These are phyloP conservation scores for Pitangus sulphuratus DNA, from an alignment of 2,797 vertebrate species.

Conservation along the genomic window DNA sequence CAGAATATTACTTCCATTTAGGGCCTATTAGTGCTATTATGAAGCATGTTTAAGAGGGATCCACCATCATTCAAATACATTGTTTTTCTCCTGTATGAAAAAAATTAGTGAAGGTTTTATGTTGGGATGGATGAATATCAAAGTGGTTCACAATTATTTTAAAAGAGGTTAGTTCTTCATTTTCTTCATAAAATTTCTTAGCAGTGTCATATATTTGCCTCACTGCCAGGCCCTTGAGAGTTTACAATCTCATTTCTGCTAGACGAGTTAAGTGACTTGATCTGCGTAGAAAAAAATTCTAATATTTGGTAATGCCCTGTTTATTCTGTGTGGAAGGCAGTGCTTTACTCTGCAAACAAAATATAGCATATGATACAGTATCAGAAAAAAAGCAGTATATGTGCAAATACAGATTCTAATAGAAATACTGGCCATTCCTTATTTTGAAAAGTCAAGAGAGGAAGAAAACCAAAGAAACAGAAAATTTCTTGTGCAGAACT, in stretches of 20 bases:
- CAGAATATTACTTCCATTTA: not conserved
- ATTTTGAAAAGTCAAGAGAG: not conserved
- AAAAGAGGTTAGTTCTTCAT: not conserved
- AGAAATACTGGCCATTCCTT: not conserved
- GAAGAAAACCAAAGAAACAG: not conserved
- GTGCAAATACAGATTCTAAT: not conserved
- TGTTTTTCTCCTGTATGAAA: not conserved
- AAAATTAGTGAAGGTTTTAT: not conserved
- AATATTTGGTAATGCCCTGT: not conserved
- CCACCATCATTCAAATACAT: not conserved
- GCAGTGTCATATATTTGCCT: not conserved
- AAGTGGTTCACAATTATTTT: not conserved
- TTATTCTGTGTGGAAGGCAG: not conserved
- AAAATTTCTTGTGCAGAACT: not conserved
- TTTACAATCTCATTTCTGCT: not conserved
- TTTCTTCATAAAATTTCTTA: not conserved
- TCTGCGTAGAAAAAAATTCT: not conserved
- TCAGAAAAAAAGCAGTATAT: not conserved
- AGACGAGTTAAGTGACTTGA: not conserved
- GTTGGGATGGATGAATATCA: not conserved
- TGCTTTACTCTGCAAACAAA: not conserved
- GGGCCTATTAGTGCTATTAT: not conserved
- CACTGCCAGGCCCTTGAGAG: fast-evolving
- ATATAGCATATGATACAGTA: not conserved
- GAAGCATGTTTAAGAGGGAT: not conserved